Percentiles rank a stretch among this genome's conserved stretches.
Conservation (phyloP, 2,888 invertebrate genomes). For the Acronicta aceris region DNA sequence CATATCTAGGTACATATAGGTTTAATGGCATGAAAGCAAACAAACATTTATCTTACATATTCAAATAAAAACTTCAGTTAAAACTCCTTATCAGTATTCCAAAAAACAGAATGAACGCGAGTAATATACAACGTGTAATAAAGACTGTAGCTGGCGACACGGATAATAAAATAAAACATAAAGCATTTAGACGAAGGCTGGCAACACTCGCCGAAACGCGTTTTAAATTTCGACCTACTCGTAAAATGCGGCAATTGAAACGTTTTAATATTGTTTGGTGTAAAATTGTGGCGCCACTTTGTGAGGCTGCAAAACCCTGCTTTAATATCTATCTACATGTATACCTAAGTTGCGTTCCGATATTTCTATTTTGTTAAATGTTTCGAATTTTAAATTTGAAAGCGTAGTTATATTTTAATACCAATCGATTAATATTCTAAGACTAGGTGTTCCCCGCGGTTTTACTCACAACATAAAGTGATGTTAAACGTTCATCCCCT, state of each 20-base stretch:
- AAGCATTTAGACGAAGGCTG: conserved; percentile 67
- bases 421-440: too few species aligned
- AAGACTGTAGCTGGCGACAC: conserved; percentile 66
- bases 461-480: too few species aligned
- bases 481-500: too few species aligned
- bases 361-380: conserved; percentile 9
- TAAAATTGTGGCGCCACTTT: conserved; percentile 62
- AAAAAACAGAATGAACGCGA: conserved; percentile 50
- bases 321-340: conserved; percentile 55
- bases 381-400: not conserved
- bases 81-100: conserved; percentile 50
- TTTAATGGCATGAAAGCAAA: too few species aligned
- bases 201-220: conserved; percentile 60
- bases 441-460: too few species aligned
- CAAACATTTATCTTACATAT: not conserved
- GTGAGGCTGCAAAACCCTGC: conserved; percentile 45
- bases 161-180: conserved; percentile 70
- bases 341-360: conserved; percentile 18
- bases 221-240: conserved; percentile 73
- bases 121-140: conserved; percentile 60
- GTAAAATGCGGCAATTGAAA: conserved; percentile 71
- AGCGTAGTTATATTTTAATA: too few species aligned
- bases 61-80: conserved; percentile 26
- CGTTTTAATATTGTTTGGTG: conserved; percentile 66
- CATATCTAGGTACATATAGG: too few species aligned